Evolutionary conservation across 2,888 invertebrate species (phyloP).

Genomic region (Notodromas monacha): DNA sequence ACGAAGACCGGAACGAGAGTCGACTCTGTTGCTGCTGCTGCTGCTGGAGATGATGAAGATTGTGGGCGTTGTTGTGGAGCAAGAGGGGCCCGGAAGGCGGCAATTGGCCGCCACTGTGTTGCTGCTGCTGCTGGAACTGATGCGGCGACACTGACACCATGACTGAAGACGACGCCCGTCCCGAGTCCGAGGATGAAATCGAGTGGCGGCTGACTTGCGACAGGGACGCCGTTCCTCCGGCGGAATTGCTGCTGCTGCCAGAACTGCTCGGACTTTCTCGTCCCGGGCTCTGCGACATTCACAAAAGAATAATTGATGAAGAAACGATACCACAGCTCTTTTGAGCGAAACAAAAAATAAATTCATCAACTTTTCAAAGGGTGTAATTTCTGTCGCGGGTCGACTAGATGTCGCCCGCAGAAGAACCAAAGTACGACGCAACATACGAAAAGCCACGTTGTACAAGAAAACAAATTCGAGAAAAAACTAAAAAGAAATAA

Average conservation of each 20-base stretch:
- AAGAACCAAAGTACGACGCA: too few relatives aligned
- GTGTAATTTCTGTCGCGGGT: too few relatives aligned
- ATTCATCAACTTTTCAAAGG: too few relatives aligned
- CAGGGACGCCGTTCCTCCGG: not conserved
- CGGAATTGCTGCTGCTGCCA: not conserved
- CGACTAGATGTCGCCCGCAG: too few relatives aligned
- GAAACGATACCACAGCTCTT: too few relatives aligned
- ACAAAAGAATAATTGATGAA: not conserved
- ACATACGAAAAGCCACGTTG: too few relatives aligned
- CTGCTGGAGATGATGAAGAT: not conserved
- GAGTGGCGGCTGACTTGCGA: not conserved
- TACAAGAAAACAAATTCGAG: too few relatives aligned
- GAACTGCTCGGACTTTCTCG: not conserved
- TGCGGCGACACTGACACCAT: too few relatives aligned
- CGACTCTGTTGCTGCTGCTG: not conserved
- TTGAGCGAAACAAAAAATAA: too few relatives aligned
- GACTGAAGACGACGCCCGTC: too few relatives aligned
- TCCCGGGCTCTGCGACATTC: not conserved
- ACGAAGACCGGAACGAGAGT: not conserved
- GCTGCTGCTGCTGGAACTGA: not conserved
- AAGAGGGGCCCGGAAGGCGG: not conserved
- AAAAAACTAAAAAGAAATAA: too few relatives aligned
- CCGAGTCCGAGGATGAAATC: not conserved
- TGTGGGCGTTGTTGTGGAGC: not conserved
- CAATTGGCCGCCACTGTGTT: not conserved